Conservation (phyloP, 2,888 invertebrate species). For the Drosophila diplacantha region DNA sequence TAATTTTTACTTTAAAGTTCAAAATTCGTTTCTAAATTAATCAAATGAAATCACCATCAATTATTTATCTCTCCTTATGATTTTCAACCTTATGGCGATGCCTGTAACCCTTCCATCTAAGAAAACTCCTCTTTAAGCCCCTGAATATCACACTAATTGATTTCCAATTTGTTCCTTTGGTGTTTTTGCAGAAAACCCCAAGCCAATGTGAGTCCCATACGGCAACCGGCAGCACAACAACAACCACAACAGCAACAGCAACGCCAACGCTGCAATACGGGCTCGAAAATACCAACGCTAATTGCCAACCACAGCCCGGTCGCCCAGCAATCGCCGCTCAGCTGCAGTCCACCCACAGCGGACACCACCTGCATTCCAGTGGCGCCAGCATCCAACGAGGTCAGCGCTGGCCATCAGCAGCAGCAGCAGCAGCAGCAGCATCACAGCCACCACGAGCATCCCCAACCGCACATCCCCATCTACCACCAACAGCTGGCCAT, state of each 20-base stretch:
- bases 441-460: conserved; percentile 58
- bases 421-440: conserved; percentile 34
- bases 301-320: conserved; percentile 74
- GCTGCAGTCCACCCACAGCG: conserved; percentile 72
- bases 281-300: conserved; percentile 77
- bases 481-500: conserved; percentile 82
- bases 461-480: conserved; percentile 79
- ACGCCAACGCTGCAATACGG: conserved; percentile 78
- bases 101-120: neutral
- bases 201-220: conserved; percentile 79
- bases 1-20: neutral
- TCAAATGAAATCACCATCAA: neutral
- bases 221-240: conserved; percentile 68
- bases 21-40: neutral
- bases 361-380: conserved; percentile 46
- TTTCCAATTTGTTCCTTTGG: neutral
- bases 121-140: neutral
- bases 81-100: conserved; percentile 10
- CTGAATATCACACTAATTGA: conserved; percentile 36
- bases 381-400: conserved; percentile 46
- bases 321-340: conserved; percentile 68
- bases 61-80: neutral
- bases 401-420: conserved; percentile 24
- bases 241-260: conserved; percentile 58
- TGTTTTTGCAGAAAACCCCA: conserved; percentile 79